Conservation (phyloP, 2,888 invertebrate species). For the Volucella inanis region DNA sequence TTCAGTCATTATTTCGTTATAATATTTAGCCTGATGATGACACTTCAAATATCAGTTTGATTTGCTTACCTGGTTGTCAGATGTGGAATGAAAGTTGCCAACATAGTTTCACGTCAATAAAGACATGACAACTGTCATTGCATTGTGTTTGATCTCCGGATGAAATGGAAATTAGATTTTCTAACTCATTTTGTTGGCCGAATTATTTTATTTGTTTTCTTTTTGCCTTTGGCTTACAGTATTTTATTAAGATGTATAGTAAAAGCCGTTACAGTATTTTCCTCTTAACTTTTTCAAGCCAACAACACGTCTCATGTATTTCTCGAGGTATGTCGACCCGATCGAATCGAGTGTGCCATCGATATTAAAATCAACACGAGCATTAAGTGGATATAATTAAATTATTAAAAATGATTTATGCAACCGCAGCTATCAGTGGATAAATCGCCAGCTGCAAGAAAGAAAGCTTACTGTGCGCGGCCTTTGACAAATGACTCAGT, state of each 20-base stretch:
- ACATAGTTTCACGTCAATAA: too few relatives aligned
- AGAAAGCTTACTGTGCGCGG: slow-evolving; percentile 4
- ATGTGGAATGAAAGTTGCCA: too few relatives aligned
- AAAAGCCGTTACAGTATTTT: slow-evolving; percentile 45
- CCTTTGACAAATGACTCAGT: slow-evolving; percentile 12
- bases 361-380: slow-evolving; percentile 54
- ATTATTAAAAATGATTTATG: slow-evolving; percentile 56
- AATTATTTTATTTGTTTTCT: background rate
- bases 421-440: slow-evolving; percentile 16
- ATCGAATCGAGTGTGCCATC: slow-evolving; percentile 46
- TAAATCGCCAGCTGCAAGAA: slow-evolving; percentile 13
- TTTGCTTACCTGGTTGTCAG: too few relatives aligned
- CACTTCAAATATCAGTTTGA: too few relatives aligned
- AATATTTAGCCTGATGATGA: too few relatives aligned
- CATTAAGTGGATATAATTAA: slow-evolving; percentile 60
- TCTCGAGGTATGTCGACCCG: background rate
- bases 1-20: too few relatives aligned
- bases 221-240: background rate
- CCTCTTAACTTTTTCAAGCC: slow-evolving; percentile 2
- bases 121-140: too few relatives aligned
- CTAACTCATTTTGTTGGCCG: background rate
- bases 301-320: slow-evolving; percentile 21
- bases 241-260: background rate
- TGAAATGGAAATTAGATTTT: slow-evolving; percentile 19
- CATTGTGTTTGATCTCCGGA: too few relatives aligned